Percentiles rank a stretch among this genome's conserved stretches.
These are phyloP conservation scores for Dolichallabes microphthalmus DNA, from an alignment of 2,113 vertebrate genomes.

Conservation along the genomic window DNA sequence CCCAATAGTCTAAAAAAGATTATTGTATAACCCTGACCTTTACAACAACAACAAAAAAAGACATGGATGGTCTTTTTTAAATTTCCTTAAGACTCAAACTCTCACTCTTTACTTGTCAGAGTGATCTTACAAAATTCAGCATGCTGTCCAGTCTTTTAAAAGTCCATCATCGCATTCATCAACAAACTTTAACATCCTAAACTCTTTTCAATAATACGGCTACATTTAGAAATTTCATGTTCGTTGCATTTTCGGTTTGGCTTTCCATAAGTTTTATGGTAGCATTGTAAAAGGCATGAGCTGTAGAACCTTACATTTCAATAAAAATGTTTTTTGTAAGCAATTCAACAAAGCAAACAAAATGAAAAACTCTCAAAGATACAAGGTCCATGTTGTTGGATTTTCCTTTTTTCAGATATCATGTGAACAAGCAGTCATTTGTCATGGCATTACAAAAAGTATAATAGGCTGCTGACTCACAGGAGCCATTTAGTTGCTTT, in stretches of 20 bases:
- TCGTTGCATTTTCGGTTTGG: background rate
- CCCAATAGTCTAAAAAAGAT: slow-evolving; percentile 6
- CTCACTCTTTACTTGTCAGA: background rate
- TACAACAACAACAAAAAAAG: background rate
- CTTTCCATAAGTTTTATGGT: background rate
- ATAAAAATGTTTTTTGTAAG: background rate
- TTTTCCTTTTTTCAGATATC: background rate
- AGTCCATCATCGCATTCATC: background rate
- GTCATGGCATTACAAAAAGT: background rate
- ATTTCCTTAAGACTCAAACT: background rate
- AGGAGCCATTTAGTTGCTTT: slow-evolving; percentile 48
- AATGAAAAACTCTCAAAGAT: background rate
- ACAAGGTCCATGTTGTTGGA: background rate
- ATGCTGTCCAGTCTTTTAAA: slow-evolving; percentile 5
- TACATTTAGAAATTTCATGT: background rate
- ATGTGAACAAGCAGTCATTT: slow-evolving; percentile 1
- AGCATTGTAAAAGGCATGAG: background rate
- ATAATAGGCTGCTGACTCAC: slow-evolving; percentile 29
- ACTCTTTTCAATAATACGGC: background rate
- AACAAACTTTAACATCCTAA: slow-evolving; percentile 12
- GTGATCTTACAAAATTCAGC: background rate
- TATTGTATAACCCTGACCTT: slow-evolving; percentile 20
- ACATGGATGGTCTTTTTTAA: background rate
- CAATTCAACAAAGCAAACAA: background rate
- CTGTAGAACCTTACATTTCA: background rate